These are phyloP conservation scores for Drosophila dunni DNA, from an alignment of 1,140 invertebrate species.

Conservation along the genomic window DNA sequence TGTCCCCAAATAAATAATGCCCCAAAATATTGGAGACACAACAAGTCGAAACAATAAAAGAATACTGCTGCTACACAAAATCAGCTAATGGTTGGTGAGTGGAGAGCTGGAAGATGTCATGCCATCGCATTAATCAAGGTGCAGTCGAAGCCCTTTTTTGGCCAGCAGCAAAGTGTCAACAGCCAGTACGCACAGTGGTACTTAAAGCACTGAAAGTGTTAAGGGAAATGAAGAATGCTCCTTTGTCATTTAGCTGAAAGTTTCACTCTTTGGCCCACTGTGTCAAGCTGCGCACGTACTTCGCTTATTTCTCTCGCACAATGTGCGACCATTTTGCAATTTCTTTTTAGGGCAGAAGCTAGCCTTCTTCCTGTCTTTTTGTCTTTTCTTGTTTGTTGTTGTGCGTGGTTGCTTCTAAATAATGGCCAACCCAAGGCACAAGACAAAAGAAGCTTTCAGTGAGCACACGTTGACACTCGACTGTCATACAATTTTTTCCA, in stretches of 20 bases:
- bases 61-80: slow-evolving; percentile 11
- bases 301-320: slow-evolving; percentile 50
- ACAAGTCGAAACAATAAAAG: slow-evolving; percentile 44
- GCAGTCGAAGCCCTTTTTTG: slow-evolving; percentile 56
- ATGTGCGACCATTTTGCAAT: slow-evolving; percentile 55
- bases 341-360: slow-evolving; percentile 23
- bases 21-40: slow-evolving; percentile 52
- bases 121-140: slow-evolving; percentile 72
- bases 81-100: slow-evolving; percentile 39
- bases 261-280: slow-evolving; percentile 1
- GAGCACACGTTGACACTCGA: slow-evolving; percentile 52
- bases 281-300: slow-evolving; percentile 56
- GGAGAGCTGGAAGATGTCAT: slow-evolving; percentile 28
- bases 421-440: slow-evolving; percentile 53
- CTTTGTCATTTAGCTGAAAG: neutral
- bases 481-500: slow-evolving; percentile 48
- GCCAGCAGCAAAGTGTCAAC: slow-evolving; percentile 23
- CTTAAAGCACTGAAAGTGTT: neutral
- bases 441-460: slow-evolving; percentile 27
- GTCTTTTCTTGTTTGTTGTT: slow-evolving; percentile 35
- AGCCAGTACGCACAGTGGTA: slow-evolving; percentile 25
- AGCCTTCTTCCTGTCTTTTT: neutral
- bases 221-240: neutral
- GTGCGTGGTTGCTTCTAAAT: slow-evolving; percentile 67
- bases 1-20: slow-evolving; percentile 53